A percentile compares a stretch with the other conserved stretches of the same genome.
phyloP scores from a whole-genome alignment of 2,113 vertebrate genomes.

The Nanorana parkeri region DNA sequence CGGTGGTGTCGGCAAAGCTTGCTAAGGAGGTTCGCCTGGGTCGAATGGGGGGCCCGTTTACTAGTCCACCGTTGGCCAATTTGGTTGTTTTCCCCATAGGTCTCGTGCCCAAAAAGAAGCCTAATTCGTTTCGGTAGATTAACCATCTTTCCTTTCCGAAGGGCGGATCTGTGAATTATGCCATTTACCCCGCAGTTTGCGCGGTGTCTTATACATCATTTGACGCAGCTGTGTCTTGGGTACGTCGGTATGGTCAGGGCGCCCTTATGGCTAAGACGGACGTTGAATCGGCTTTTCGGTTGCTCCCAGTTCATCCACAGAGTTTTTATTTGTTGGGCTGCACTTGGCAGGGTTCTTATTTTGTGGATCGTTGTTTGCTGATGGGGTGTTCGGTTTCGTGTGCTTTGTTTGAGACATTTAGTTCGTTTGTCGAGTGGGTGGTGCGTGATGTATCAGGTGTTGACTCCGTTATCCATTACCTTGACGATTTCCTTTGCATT shows the following conservation, averaged over 20 bases:
- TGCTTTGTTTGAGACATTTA: no score
- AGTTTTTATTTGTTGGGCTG: background rate
- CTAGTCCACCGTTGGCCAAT: no score
- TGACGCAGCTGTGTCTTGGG: background rate
- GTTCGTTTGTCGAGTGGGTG: no score
- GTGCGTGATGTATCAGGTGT: no score
- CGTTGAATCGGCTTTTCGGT: background rate
- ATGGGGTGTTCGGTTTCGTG: no score
- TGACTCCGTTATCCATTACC: no score
- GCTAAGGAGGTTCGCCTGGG: no score
- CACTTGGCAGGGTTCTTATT: no score
- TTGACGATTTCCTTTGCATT: background rate
- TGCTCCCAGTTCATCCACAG: background rate
- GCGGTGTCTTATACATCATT: background rate
- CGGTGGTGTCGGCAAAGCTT: no score
- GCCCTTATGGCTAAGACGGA: background rate
- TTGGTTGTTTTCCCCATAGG: background rate
- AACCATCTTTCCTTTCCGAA: background rate
- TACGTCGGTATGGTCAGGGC: background rate
- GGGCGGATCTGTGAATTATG: background rate
- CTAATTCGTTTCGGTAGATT: background rate
- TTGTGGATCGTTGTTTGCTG: no score
- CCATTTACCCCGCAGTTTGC: background rate
- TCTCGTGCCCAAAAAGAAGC: background rate
- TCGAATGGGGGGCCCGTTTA: no score